These are phyloP conservation scores for Drosophila pachea DNA, from an alignment of 1,140 invertebrate genomes.

Conservation along the genomic window DNA sequence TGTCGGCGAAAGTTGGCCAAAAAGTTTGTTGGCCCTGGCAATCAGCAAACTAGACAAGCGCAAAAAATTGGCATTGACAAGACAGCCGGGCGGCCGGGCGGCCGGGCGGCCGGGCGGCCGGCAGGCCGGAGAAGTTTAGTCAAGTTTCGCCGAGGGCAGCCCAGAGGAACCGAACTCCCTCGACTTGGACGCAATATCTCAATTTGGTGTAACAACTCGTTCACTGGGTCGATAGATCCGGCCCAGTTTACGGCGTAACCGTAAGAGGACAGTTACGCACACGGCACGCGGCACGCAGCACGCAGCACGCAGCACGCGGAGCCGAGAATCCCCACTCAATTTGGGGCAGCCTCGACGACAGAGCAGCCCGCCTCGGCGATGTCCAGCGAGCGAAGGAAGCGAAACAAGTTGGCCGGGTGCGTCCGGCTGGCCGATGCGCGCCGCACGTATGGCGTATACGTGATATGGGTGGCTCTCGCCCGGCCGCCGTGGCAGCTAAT, in stretches of 20 bases:
- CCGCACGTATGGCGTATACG: too few relatives aligned
- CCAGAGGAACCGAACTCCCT: background rate
- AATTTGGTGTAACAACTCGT: conserved; percentile 62
- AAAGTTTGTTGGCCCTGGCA: conserved; percentile 33
- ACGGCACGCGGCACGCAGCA: background rate
- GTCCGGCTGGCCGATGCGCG: too few relatives aligned
- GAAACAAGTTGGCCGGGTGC: too few relatives aligned
- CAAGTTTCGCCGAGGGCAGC: conserved; percentile 29
- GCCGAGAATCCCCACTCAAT: conserved; percentile 36
- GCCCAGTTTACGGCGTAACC: conserved; percentile 15
- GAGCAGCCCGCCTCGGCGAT: background rate
- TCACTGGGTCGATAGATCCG: conserved; percentile 34
- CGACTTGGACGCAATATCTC: conserved; percentile 58
- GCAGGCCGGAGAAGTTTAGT: conserved; percentile 21
- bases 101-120: background rate
- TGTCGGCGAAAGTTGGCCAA: conserved; percentile 29
- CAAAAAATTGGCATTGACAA: conserved; percentile 61
- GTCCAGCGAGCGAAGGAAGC: background rate
- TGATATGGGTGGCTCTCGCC: too few relatives aligned
- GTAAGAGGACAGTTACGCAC: too few relatives aligned
- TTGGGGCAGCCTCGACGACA: conserved; percentile 33
- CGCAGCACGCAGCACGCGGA: background rate
- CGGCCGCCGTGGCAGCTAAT: too few relatives aligned
- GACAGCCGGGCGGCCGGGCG: conserved; percentile 1
- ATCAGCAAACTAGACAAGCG: conserved; percentile 60